Evolutionary conservation across 2,113 vertebrate species (phyloP).

Genomic region (Onychostruthus taczanowskii): DNA sequence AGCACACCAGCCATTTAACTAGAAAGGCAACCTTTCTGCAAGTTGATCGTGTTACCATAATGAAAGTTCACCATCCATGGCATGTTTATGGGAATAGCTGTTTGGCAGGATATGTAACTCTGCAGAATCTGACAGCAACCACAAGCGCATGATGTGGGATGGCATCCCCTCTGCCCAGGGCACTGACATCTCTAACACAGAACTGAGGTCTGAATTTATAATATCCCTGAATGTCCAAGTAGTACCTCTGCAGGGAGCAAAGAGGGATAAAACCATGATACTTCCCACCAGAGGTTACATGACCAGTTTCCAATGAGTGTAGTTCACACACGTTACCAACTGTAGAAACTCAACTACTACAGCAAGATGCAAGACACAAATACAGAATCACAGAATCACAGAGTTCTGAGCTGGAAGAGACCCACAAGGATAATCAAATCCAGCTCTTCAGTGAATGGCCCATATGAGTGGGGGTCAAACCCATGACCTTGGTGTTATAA

Average conservation of each 20-base stretch:
- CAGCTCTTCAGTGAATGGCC: neutral
- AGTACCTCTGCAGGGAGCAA: neutral
- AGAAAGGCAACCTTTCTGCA: neutral
- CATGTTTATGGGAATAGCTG: neutral
- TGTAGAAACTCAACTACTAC: neutral
- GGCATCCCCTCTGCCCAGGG: neutral
- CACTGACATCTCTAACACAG: neutral
- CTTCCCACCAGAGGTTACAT: neutral
- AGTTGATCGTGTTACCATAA: neutral
- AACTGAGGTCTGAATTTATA: neutral
- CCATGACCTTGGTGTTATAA: neutral
- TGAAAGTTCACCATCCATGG: neutral
- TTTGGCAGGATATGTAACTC: neutral
- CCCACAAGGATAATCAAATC: rapidly evolving
- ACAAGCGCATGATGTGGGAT: too few relatives aligned
- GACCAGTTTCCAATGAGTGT: neutral
- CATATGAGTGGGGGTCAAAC: neutral
- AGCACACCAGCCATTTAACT: neutral
- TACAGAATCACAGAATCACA: neutral
- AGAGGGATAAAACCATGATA: neutral
- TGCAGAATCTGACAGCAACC: neutral
- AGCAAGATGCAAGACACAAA: neutral
- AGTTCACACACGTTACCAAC: neutral
- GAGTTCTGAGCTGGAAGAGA: neutral
- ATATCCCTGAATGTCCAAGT: neutral